A percentile compares a stretch with the other conserved stretches of the same genome.
phyloP scores from a whole-genome alignment of 2,888 invertebrate species.

The Tinea semifulvella region DNA sequence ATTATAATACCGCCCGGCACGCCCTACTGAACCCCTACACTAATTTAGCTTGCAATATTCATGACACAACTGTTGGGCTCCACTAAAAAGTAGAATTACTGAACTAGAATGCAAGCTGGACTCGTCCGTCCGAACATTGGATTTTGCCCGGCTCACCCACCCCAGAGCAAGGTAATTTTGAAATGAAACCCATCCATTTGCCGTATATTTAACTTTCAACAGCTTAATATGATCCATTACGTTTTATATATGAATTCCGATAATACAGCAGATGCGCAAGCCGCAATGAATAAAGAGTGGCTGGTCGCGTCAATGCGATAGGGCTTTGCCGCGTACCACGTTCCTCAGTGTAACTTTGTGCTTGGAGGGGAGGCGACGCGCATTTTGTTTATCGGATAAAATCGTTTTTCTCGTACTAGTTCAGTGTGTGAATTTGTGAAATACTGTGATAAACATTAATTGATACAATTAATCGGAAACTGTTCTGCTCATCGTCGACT shows the following conservation, averaged over 20 bases:
- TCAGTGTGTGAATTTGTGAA: background rate
- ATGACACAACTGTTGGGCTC: conserved; percentile 2
- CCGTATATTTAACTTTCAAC: too few species aligned
- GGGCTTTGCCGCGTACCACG: background rate
- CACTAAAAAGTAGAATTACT: conserved; percentile 8
- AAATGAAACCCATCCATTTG: too few species aligned
- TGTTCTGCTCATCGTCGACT: too few species aligned
- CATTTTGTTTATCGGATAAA: background rate
- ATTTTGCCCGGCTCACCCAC: conserved; percentile 9
- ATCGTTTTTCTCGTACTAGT: background rate
- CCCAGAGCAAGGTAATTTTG: too few species aligned
- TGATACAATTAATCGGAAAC: background rate
- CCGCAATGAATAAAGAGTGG: too few species aligned
- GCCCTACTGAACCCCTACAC: conserved; percentile 7
- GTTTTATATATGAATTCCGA: too few species aligned
- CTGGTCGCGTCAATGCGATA: too few species aligned
- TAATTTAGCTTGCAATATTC: conserved; percentile 6
- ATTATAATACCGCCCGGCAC: background rate
- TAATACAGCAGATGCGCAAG: too few species aligned
- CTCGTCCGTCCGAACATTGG: conserved; percentile 2
- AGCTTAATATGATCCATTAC: too few species aligned
- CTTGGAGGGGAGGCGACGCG: background rate
- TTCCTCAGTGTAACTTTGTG: conserved; percentile 5
- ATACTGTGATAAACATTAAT: background rate
- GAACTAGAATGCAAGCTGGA: conserved; percentile 8